Conservation (phyloP, 2,797 vertebrate species). For the Sus cebifrons region DNA sequence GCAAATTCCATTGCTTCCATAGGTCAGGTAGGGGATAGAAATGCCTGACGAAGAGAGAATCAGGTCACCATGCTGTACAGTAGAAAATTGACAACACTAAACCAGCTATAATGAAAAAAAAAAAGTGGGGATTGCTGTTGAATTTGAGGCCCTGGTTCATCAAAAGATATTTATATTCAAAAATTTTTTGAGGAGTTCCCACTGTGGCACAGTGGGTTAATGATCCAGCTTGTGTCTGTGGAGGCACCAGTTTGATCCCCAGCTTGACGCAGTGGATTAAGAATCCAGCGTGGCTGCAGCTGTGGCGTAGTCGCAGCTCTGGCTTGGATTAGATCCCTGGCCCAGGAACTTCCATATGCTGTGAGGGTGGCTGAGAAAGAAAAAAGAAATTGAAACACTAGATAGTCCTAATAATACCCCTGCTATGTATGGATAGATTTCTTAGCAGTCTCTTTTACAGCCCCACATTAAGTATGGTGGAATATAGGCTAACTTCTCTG, state of each 20-base stretch:
- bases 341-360: too few relatives aligned
- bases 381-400: background rate
- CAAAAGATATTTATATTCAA: background rate
- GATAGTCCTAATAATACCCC: background rate
- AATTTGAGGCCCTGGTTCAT: background rate
- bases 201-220: too few relatives aligned
- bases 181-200: background rate
- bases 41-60: background rate
- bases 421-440: background rate
- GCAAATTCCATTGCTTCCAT: background rate
- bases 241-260: too few relatives aligned
- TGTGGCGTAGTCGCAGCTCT: too few relatives aligned
- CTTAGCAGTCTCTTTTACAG: background rate
- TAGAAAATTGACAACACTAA: too few relatives aligned
- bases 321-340: too few relatives aligned
- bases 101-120: too few relatives aligned
- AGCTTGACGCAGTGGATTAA: too few relatives aligned
- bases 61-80: too few relatives aligned
- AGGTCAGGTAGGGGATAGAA: background rate
- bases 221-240: too few relatives aligned
- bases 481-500: background rate
- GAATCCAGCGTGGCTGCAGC: too few relatives aligned
- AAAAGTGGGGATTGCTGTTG: background rate
- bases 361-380: too few relatives aligned
- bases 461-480: background rate